Base-by-base conservation (phyloP, 1,140 invertebrate genomes). In the Zaprionus vittiger region DNA sequence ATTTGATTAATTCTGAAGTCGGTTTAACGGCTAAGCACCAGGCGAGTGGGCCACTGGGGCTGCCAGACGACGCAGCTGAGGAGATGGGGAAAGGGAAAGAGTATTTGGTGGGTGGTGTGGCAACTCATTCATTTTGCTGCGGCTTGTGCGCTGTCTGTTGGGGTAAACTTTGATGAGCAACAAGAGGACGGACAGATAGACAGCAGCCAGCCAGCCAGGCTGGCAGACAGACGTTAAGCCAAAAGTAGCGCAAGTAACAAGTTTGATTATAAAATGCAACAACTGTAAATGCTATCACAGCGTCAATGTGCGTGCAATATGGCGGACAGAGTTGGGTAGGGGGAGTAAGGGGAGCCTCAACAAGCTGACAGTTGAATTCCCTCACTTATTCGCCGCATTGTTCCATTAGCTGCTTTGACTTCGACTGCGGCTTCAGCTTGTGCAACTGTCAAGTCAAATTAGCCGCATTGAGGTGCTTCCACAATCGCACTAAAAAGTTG, bases 1-100 rank as follows among this genome's bases (percentile, higher is more conserved):
- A 87, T 87, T 87, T 87, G 84, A 87, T 87, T 87, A 87, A 87
- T 87, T 87, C 84, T 87, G 81, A 87, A 87, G 84, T 87, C 84
- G 84, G 84, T 87, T 87, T 89, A 89, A 89, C 84, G 81, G 82
- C 83, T 80, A 80, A 72, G 66, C 74, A 77, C n/a, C 54, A 65
- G 22, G 41, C 9, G 44, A 28, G 49, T 5, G 14, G 15, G 22
- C 55, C 9, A 28, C 17, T 12, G 31, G 77, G n/a, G 5, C 47
- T 52, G 47, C 20, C 20, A 22, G 47, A 24, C 17, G 15, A 34
- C 9, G 55, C 22, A 15, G 37, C 5, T 24, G 17, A 9, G 12
- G 54, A 5, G 24, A 14, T 6, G 41, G 49, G 22, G 20, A 5
- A 12, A 34, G 14, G 5, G 7, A 31, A 61, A 56, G 2, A 34